Evolutionary conservation across 2,113 vertebrate species (phyloP), one percentile per base, ranked within the genome.

Genomic region (Thunnus thynnus): DNA sequence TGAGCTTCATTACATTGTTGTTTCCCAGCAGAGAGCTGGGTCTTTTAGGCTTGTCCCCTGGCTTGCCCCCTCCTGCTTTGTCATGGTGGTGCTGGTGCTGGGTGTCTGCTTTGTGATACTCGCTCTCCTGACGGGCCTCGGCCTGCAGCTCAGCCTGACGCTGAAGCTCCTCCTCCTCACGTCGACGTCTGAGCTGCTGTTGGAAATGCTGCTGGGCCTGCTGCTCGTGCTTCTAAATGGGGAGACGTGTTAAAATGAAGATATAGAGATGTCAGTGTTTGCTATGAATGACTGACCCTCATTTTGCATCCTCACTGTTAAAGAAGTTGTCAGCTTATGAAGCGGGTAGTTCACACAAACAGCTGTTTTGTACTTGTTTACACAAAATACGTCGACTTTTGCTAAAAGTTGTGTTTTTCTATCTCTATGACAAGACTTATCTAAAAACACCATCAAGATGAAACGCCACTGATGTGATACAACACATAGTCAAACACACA

Each of bases 151-250:
- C 97, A 0, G 96, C 96, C 5, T 97, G 97, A 0, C 96, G 96
- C 86, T 98, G 97, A 3, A 97, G 92, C 88, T 98, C 97, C 89
- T 97, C 97, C 50, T 98, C 97, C 86, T 98, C 97, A 0, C 97
- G 95, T 3, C 95, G 93, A 11, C 96, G 94, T 17, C 97, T 93
- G 84, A 98, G 97, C 93, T 98, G 97, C 88, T 98, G 97, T 73
- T 98, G 97, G 89, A 95, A 97, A 78, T 95, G 97, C 64, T 97
- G 97, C 94, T 98, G 97, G 0, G 97, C 97, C 93, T 98, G 97
- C 18, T 96, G 96, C 90, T 99, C 97, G 2, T 98, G 97, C 89
- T 96, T 97, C 97, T 99, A 91, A 0, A 36, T 12, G 7, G 18
- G n/a, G 25, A 51, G 22, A 46, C 0, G 18, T 55, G 46, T 61